Percentiles rank a stretch among this genome's conserved stretches.
phyloP scores from a whole-genome alignment of 2,113 vertebrate genomes.

The Chroicocephalus ridibundus region DNA sequence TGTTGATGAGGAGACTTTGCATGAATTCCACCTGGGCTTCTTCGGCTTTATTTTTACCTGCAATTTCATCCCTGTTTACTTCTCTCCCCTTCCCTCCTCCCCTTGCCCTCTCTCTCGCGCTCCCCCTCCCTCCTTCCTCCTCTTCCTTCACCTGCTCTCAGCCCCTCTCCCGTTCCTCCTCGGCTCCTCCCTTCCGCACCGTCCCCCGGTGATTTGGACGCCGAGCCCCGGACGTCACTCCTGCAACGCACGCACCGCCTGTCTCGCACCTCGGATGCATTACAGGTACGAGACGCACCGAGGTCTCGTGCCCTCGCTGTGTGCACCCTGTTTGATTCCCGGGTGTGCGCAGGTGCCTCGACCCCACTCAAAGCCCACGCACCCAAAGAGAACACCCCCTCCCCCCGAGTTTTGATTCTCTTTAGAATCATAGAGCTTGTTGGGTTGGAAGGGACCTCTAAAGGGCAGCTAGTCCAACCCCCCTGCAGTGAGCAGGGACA shows the following conservation, averaged over 20 bases:
- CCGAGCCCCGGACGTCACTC: conserved; percentile 10
- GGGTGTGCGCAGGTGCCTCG: accelerated
- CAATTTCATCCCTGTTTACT: conserved; percentile 73
- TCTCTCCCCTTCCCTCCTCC: conserved; percentile 47
- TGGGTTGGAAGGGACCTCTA: no score
- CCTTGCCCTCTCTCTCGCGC: conserved; percentile 34
- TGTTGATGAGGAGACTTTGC: conserved; percentile 96
- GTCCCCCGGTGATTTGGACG: not conserved
- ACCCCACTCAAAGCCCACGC: accelerated
- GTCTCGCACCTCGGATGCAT: accelerated
- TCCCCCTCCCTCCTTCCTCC: not conserved
- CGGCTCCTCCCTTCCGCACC: not conserved
- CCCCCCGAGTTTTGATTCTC: not conserved
- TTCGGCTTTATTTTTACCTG: conserved; percentile 85
- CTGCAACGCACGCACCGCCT: not conserved
- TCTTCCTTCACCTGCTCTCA: not conserved
- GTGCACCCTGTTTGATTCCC: not conserved
- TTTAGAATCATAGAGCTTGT: not conserved
- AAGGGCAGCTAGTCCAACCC: no score
- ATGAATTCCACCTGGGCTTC: conserved; percentile 94
- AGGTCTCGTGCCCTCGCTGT: not conserved
- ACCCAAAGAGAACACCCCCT: not conserved
- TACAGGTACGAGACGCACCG: not conserved
- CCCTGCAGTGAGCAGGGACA: no score
- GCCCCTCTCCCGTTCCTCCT: not conserved